Percentiles rank a stretch among this genome's conserved stretches.
Evolutionary conservation across 2,888 invertebrate genomes (phyloP).

Genomic region (Ochlodes sylvanus): DNA sequence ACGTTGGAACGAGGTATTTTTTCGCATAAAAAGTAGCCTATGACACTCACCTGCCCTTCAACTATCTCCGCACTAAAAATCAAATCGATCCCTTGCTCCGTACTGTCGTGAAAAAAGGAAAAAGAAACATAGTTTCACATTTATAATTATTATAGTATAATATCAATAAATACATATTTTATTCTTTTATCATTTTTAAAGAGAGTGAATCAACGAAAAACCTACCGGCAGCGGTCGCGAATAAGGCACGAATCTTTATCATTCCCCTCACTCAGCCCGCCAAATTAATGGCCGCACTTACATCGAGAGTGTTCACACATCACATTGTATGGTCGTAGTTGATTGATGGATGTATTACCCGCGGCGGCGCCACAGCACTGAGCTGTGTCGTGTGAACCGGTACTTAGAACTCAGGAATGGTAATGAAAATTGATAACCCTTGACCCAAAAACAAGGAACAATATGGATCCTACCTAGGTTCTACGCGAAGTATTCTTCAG

Average conservation of each 20-base stretch:
- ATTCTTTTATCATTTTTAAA: too few species aligned
- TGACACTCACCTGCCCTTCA: too few species aligned
- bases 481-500: too few species aligned
- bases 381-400: slow-evolving; percentile 11
- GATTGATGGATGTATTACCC: slow-evolving; percentile 15
- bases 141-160: too few species aligned
- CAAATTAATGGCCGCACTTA: slow-evolving; percentile 14
- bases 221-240: background rate
- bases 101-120: too few species aligned
- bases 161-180: too few species aligned
- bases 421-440: slow-evolving; percentile 7
- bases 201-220: background rate
- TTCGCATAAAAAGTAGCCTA: too few species aligned
- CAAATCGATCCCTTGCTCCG: too few species aligned
- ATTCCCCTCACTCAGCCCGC: background rate
- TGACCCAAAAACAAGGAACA: background rate
- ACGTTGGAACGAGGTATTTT: too few species aligned
- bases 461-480: background rate
- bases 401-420: slow-evolving; percentile 2
- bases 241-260: slow-evolving; percentile 1
- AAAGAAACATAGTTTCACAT: too few species aligned
- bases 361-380: background rate
- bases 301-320: slow-evolving; percentile 7
- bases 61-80: too few species aligned
- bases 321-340: slow-evolving; percentile 3